A percentile compares a stretch with the other conserved stretches of the same genome.
Evolutionary conservation across 2,888 invertebrate genomes (phyloP).

Genomic region (Trissolcus brochymenae): DNA sequence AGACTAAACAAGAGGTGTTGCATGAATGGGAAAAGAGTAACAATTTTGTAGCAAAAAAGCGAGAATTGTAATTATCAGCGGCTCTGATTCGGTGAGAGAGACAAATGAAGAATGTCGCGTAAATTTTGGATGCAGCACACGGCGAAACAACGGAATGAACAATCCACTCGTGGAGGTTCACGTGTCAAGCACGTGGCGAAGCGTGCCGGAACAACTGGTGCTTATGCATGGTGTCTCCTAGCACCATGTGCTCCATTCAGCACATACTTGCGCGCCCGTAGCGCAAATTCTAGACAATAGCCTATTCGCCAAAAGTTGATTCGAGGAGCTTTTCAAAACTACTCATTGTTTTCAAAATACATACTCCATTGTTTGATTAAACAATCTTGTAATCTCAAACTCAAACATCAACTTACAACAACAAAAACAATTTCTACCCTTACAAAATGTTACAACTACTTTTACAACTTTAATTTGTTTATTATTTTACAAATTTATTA

Average conservation of each 20-base stretch:
- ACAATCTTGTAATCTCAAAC: no score
- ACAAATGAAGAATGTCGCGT: slow-evolving; percentile 59
- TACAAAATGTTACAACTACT: no score
- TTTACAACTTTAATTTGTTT: no score
- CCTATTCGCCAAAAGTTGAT: slow-evolving; percentile 45
- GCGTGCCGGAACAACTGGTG: slow-evolving; percentile 74
- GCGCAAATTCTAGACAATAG: slow-evolving; percentile 52
- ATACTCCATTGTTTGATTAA: not conserved
- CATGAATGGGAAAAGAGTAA: slow-evolving; percentile 1
- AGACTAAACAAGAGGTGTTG: no score
- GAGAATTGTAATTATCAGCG: not conserved
- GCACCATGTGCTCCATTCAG: slow-evolving; percentile 68
- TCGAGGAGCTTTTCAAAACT: slow-evolving; percentile 18
- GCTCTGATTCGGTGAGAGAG: slow-evolving; percentile 13
- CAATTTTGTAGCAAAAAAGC: slow-evolving; percentile 13
- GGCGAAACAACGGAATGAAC: slow-evolving; percentile 72
- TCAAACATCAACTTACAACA: no score
- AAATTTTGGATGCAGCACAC: slow-evolving; percentile 53
- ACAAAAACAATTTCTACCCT: no score
- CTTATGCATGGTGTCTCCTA: slow-evolving; percentile 65
- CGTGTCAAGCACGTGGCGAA: slow-evolving; percentile 73
- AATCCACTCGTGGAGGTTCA: slow-evolving; percentile 74
- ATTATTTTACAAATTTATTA: no score
- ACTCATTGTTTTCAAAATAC: slow-evolving; percentile 39
- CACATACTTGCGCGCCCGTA: slow-evolving; percentile 50